Evolutionary conservation across 2,888 invertebrate species (phyloP).

Genomic region (Heliothis peltigera): DNA sequence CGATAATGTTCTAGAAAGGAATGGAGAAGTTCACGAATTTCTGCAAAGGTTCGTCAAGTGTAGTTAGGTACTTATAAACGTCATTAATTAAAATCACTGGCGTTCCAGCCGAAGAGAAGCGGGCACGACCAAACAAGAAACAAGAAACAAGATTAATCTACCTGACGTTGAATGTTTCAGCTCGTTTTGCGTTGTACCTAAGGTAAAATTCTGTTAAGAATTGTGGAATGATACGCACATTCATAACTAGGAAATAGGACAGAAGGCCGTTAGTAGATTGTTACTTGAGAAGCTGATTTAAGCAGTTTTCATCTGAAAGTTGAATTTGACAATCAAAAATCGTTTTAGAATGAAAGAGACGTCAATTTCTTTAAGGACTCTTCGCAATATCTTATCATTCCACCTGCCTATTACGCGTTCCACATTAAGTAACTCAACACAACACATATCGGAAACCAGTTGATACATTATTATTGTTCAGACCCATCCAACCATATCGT

Average conservation of each 20-base stretch:
- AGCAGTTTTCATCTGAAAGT: no score
- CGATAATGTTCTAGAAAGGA: slow-evolving; percentile 28
- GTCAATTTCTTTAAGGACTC: slow-evolving; percentile 1
- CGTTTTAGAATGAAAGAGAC: neutral
- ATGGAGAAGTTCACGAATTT: slow-evolving; percentile 1
- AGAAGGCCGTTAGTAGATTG: neutral
- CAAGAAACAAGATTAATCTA: neutral
- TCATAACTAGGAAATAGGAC: slow-evolving; percentile 2
- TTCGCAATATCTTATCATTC: slow-evolving; percentile 11
- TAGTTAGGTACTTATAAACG: slow-evolving; percentile 17
- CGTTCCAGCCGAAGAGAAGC: neutral
- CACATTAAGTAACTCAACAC: slow-evolving; percentile 47
- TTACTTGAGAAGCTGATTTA: no score
- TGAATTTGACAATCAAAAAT: neutral
- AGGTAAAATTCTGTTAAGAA: neutral
- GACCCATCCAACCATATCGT: slow-evolving; percentile 51
- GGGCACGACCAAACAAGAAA: neutral
- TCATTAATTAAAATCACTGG: slow-evolving; percentile 7
- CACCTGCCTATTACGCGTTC: slow-evolving; percentile 35
- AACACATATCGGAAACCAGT: slow-evolving; percentile 52
- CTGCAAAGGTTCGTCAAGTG: neutral
- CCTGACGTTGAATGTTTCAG: neutral
- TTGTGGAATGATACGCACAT: neutral
- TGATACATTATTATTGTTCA: slow-evolving; percentile 57
- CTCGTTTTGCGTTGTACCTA: neutral